Conservation (phyloP, 2,113 vertebrate genomes). For the Chloropsis hardwickii region DNA sequence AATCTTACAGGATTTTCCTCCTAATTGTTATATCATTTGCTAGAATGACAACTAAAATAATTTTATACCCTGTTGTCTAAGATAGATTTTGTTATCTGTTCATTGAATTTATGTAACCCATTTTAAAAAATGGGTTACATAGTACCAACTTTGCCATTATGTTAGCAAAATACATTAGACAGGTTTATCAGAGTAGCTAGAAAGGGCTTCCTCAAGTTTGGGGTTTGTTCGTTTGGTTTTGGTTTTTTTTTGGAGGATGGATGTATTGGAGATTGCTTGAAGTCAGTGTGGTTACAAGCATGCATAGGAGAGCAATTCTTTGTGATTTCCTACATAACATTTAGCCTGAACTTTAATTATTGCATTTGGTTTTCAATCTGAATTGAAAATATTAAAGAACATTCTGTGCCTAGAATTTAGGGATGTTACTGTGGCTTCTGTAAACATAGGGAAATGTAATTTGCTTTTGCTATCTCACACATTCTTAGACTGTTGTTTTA, state of each 20-base stretch:
- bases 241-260: background rate
- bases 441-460: background rate
- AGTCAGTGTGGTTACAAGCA: background rate
- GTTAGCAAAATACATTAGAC: background rate
- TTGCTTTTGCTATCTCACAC: background rate
- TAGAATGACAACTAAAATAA: background rate
- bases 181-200: background rate
- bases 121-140: background rate
- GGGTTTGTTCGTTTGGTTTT: background rate
- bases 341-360: constrained; percentile 35
- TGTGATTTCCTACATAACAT: background rate
- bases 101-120: background rate
- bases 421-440: background rate
- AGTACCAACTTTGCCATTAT: background rate
- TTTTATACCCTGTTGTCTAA: background rate
- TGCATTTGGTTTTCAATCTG: background rate
- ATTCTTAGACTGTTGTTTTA: background rate
- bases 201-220: background rate
- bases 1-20: background rate
- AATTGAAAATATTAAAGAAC: constrained; percentile 31
- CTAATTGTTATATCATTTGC: background rate
- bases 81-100: background rate
- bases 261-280: background rate
- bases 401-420: background rate
- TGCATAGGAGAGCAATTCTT: background rate